These are phyloP conservation scores for human (Homo sapiens) DNA, from an alignment of 2,113 vertebrate species.

Conservation along the genomic window DNA sequence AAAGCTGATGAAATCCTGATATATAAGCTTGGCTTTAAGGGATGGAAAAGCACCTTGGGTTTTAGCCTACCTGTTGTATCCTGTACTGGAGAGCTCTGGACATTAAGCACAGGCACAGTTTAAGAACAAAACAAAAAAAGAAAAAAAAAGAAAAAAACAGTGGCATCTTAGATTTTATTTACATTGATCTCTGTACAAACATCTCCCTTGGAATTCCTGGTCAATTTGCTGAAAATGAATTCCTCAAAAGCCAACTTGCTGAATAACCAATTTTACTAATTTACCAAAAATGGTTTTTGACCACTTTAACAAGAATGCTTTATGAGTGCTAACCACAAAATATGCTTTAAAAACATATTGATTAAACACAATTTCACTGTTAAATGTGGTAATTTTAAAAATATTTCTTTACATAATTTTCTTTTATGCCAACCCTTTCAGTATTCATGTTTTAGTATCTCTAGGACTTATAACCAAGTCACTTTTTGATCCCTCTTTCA, in stretches of 20 bases:
- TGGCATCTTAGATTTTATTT: not conserved
- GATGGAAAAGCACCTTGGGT: not conserved
- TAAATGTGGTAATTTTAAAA: not conserved
- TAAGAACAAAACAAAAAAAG: no score
- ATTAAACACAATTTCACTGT: not conserved
- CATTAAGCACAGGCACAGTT: not conserved
- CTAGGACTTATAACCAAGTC: not conserved
- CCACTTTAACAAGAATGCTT: slow-evolving; percentile 2
- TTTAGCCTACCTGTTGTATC: not conserved
- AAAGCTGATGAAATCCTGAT: not conserved
- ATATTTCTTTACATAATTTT: not conserved
- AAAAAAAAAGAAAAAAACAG: not conserved
- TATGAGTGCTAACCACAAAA: not conserved
- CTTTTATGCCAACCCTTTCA: not conserved
- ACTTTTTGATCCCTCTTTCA: not conserved
- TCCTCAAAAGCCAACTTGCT: not conserved
- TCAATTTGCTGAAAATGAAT: not conserved
- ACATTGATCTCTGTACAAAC: not conserved
- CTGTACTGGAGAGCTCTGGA: not conserved
- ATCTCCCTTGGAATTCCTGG: not conserved
- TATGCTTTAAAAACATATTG: not conserved
- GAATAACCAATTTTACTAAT: not conserved
- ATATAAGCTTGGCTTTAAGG: not conserved
- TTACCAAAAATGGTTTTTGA: not conserved
- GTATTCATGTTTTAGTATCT: not conserved